Conservation (phyloP, 2,888 invertebrate genomes). For the Oscheius sp. region DNA sequence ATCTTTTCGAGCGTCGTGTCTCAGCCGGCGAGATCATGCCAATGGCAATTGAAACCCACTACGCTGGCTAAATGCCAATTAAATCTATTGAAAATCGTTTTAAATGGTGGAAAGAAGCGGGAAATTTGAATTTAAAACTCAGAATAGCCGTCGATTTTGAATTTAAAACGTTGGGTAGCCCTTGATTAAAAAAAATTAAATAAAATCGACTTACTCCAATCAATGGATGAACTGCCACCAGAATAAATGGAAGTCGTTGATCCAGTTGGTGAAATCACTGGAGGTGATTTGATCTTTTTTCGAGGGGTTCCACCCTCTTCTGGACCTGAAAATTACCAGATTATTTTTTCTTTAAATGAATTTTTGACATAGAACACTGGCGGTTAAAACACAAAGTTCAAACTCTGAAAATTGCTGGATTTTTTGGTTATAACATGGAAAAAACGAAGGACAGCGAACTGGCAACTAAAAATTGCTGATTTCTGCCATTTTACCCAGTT, state of each 20-base stretch:
- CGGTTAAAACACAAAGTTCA: conserved; percentile 1
- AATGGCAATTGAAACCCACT: no score
- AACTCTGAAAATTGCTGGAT: neutral
- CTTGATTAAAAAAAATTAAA: neutral
- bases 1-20: no score
- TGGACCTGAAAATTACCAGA: conserved; percentile 62
- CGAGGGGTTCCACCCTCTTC: conserved; percentile 73
- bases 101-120: neutral
- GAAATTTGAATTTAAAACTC: no score
- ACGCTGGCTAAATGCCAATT: no score
- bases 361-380: conserved; percentile 11
- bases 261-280: conserved; percentile 73
- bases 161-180: neutral
- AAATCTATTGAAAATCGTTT: neutral
- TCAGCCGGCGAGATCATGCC: neutral
- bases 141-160: no score
- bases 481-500: no score
- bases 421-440: neutral
- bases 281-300: conserved; percentile 73
- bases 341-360: conserved; percentile 3
- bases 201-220: conserved; percentile 64
- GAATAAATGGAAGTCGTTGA: conserved; percentile 72
- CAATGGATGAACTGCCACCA: conserved; percentile 70
- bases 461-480: no score
- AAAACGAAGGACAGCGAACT: conserved; percentile 17